phyloP scores from a whole-genome alignment of 2,113 vertebrate species.

The Rhynchomys soricoides region DNA sequence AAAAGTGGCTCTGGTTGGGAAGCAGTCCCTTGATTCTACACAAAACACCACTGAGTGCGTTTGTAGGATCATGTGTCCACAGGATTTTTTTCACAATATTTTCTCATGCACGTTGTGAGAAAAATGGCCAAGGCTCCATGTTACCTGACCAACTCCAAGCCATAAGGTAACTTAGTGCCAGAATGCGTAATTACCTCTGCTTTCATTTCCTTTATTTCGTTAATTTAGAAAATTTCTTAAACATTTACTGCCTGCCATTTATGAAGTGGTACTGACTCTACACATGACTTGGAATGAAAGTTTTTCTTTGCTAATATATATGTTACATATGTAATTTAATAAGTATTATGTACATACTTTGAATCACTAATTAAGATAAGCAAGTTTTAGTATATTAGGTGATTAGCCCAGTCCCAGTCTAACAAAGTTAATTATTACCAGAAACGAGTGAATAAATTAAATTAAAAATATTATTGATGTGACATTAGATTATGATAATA shows the following conservation, averaged over 20 bases:
- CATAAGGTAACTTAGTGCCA: not conserved
- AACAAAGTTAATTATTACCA: not conserved
- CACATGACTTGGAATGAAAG: not conserved
- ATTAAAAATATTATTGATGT: slow-evolving; percentile 24
- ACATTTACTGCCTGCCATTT: slow-evolving; percentile 4
- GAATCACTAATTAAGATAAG: slow-evolving; percentile 25
- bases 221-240: slow-evolving; percentile 27
- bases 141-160: not conserved
- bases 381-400: not conserved
- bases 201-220: slow-evolving; percentile 58
- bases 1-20: not conserved
- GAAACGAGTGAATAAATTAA: slow-evolving; percentile 1
- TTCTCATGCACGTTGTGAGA: not conserved
- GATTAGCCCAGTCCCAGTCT: not conserved
- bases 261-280: not conserved
- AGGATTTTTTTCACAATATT: not conserved
- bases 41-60: not conserved
- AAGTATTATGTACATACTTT: not conserved
- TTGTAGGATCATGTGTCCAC: not conserved
- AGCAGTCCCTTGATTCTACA: not conserved
- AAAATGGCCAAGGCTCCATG: not conserved
- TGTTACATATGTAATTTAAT: not conserved
- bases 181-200: not conserved
- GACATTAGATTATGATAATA: not conserved
- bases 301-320: not conserved